A percentile compares a stretch with the other conserved stretches of the same genome.
These are phyloP conservation scores for Aporophyla lueneburgensis DNA, from an alignment of 2,888 invertebrate genomes.

Conservation along the genomic window DNA sequence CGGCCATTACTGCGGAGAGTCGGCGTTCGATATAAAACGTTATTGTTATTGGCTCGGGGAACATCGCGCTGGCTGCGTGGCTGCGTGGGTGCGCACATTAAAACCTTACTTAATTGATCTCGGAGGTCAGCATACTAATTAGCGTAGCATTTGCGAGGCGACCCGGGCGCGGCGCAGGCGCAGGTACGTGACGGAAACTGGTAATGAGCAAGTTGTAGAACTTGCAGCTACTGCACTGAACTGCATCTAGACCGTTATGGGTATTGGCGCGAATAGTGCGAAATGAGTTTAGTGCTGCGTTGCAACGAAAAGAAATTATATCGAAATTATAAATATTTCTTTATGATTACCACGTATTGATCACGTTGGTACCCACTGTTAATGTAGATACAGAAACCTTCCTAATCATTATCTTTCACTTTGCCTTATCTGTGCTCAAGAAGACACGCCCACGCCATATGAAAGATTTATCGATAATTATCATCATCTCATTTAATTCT, in stretches of 20 bases:
- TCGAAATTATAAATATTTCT: neutral
- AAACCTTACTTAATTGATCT: slow-evolving; percentile 37
- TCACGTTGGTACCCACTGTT: neutral
- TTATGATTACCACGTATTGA: neutral
- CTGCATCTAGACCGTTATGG: neutral
- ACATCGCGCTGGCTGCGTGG: neutral
- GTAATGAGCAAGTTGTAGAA: slow-evolving; percentile 3
- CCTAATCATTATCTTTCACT: neutral
- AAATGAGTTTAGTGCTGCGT: neutral
- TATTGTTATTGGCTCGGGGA: neutral
- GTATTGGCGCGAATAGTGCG: neutral
- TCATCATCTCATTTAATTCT: neutral
- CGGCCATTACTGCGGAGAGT: neutral
- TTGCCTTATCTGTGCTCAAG: neutral
- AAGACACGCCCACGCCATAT: neutral
- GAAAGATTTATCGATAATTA: neutral
- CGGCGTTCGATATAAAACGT: slow-evolving; percentile 3
- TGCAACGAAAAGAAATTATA: neutral
- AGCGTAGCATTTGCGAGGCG: slow-evolving; percentile 12
- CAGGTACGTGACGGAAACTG: slow-evolving; percentile 20
- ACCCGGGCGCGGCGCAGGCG: slow-evolving; percentile 6
- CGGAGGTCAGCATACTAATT: slow-evolving; percentile 28
- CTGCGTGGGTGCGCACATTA: neutral
- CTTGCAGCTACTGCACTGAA: neutral
- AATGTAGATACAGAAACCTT: neutral